Evolutionary conservation across 2,888 invertebrate genomes (phyloP), one percentile per base, ranked within the genome.

Genomic region (Willowsia nigromaculata): DNA sequence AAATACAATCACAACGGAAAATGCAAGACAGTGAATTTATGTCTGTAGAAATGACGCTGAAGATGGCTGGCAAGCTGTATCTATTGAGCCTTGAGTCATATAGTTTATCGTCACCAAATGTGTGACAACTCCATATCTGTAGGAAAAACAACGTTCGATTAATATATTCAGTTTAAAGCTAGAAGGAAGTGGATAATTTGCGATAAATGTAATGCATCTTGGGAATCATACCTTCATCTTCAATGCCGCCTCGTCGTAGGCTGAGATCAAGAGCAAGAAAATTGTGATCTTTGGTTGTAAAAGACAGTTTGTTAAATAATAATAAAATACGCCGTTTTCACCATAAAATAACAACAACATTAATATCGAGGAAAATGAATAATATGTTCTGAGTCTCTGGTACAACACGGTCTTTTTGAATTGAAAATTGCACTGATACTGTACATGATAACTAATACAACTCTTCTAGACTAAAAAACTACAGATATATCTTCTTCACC

Each of bases 401-500:
- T 33, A 65, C n/a, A 33, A 33, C 33, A 65, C 6, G 65, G 33
- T 65, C 30, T 65, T 65, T 65, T 65, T 56, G 81, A 59, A 22
- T 40, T 27, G 18, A 53, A 59, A 81, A 81, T 59, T 81, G 59
- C 81, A 81, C 43, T 81, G 65, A 27, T 33, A 74, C 47, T 74
- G 40, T 74, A 74, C 71, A 74, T 74, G 25, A 22, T 22, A 43
- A 43, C 6, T 33, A 15, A 53, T 53, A 53, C 53, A 6, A 53
- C 50, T 13, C 25, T 47, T 27, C 56, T 82, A 71, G 40, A 47
- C 50, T 40, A 86, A 56, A 53, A 33, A 59, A 86, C 90, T 92
- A 92, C 80, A 92, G 81, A 89, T 92, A 92, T 74, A 92, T 92
- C 65, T 92, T 92, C 62, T 92, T 92, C 82, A 92, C 92, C 80